These are phyloP conservation scores for Melolontha melolontha DNA, from an alignment of 2,888 invertebrate genomes.

Conservation along the genomic window DNA sequence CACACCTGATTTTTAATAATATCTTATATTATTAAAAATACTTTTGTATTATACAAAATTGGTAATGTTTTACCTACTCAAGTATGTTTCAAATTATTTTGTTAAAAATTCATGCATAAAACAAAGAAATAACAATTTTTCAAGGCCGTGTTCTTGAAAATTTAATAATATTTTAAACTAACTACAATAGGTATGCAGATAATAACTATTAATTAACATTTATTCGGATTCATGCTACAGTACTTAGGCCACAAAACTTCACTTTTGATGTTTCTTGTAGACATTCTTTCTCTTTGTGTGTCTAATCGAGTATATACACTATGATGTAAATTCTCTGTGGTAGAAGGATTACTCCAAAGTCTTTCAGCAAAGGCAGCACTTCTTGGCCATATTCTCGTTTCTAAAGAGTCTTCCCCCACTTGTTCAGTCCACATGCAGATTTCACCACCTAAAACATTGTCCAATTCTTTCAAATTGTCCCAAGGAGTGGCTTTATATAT, in stretches of 20 bases:
- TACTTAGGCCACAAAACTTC: slow-evolving; percentile 81
- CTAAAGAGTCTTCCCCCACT: slow-evolving; percentile 76
- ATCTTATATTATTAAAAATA: too few relatives aligned
- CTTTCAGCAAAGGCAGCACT: slow-evolving; percentile 83
- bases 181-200: too few relatives aligned
- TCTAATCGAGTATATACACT: slow-evolving; percentile 75
- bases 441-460: slow-evolving; percentile 76
- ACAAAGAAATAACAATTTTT: too few relatives aligned
- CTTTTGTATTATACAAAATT: too few relatives aligned
- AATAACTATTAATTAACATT: not conserved
- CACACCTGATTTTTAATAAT: too few relatives aligned
- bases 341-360: slow-evolving; percentile 74
- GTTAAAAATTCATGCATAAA: too few relatives aligned
- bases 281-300: slow-evolving; percentile 72
- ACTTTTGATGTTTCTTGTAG: slow-evolving; percentile 72
- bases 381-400: slow-evolving; percentile 85
- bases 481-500: slow-evolving; percentile 85
- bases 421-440: slow-evolving; percentile 88
- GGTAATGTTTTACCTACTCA: too few relatives aligned
- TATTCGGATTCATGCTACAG: slow-evolving; percentile 78
- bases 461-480: slow-evolving; percentile 65
- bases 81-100: too few relatives aligned
- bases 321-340: slow-evolving; percentile 63
- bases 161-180: too few relatives aligned
- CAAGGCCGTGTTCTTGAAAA: too few relatives aligned